These are phyloP conservation scores for Anodontia alba DNA, from an alignment of 2,888 invertebrate genomes.

Conservation along the genomic window DNA sequence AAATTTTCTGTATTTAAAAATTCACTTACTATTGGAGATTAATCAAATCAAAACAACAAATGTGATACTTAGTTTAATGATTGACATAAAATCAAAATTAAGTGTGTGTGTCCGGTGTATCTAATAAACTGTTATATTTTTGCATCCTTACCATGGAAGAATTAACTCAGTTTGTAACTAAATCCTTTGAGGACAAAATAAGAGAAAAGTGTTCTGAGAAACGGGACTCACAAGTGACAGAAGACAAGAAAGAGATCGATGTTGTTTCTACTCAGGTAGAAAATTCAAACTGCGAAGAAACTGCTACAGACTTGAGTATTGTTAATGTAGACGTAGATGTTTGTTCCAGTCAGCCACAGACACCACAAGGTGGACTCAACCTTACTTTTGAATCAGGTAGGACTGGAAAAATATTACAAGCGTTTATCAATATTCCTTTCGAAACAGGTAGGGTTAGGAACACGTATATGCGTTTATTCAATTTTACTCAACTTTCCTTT, in stretches of 20 bases:
- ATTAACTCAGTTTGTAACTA: slow-evolving; percentile 79
- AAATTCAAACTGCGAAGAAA: background rate
- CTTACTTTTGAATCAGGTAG: background rate
- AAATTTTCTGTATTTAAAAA: too few relatives aligned
- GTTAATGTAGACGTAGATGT: slow-evolving; percentile 54
- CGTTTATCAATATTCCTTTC: too few relatives aligned
- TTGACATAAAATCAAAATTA: too few relatives aligned
- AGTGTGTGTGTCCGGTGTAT: too few relatives aligned
- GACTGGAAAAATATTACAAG: too few relatives aligned
- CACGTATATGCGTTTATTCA: too few relatives aligned
- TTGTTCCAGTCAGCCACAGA: slow-evolving; percentile 50
- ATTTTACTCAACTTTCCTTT: too few relatives aligned
- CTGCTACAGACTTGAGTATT: slow-evolving; percentile 4
- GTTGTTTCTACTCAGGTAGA: background rate
- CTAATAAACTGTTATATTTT: too few relatives aligned
- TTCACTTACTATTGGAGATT: too few relatives aligned
- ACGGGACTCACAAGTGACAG: background rate
- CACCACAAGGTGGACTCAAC: slow-evolving; percentile 18
- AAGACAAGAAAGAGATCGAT: slow-evolving; percentile 1
- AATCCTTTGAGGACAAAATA: slow-evolving; percentile 76
- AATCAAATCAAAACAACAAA: too few relatives aligned
- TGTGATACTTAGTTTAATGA: too few relatives aligned
- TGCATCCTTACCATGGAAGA: slow-evolving; percentile 79
- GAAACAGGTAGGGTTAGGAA: too few relatives aligned
- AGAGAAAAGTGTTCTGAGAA: background rate